Conservation (phyloP, 2,888 invertebrate genomes). For the Cheilosia pagana region DNA sequence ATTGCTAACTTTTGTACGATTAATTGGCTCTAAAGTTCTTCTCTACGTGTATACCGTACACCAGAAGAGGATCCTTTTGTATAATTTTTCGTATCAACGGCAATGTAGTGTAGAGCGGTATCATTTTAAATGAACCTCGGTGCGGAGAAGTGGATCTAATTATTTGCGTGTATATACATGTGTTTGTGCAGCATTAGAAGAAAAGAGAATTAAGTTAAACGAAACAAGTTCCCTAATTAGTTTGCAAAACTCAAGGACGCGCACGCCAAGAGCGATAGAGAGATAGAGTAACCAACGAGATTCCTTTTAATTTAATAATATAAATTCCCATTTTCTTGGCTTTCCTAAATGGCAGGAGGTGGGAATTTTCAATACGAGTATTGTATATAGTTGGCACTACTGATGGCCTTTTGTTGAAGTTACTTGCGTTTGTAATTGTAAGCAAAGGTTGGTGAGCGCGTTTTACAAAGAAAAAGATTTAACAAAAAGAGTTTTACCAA, state of each 20-base stretch:
- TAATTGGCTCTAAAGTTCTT: constrained; percentile 42
- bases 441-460: too few relatives aligned
- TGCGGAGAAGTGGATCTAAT: constrained; percentile 34
- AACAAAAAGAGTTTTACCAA: neutral
- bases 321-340: constrained; percentile 12
- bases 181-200: neutral
- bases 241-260: constrained; percentile 39
- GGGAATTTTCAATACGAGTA: too few relatives aligned
- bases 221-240: constrained; percentile 55
- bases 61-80: constrained; percentile 18
- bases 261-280: neutral
- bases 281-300: neutral
- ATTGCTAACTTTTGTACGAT: constrained; percentile 53
- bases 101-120: neutral
- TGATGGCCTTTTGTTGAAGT: too few relatives aligned
- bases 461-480: neutral
- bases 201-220: constrained; percentile 22
- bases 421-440: too few relatives aligned
- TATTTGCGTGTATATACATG: neutral
- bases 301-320: constrained; percentile 39
- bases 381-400: too few relatives aligned
- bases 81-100: constrained; percentile 22
- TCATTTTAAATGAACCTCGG: constrained; percentile 16
- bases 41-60: neutral
- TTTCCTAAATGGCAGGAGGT: too few relatives aligned